Base-by-base conservation (phyloP, 2,797 vertebrate species). In the Bufotes viridis region DNA sequence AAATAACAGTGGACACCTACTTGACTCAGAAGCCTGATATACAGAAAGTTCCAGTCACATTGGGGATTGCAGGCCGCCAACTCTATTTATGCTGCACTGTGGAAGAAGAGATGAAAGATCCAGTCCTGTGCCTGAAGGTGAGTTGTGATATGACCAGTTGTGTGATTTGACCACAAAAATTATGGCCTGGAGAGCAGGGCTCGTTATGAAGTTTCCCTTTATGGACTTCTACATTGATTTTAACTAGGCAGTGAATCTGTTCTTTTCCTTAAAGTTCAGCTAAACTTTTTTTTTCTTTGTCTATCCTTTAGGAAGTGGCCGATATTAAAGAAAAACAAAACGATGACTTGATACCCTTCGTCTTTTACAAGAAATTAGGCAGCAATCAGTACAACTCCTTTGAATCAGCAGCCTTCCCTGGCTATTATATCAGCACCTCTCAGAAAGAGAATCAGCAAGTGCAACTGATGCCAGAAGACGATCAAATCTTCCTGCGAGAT, bases 1-100 rank as follows among this genome's bases (percentile, higher is more conserved):
- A 85, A 88, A 90, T 94, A 81, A 91, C 91, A 63, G 90, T 94
- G 86, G 63, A 29, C 15, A 76, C 18, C 55, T 93, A 93, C 51
- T 0, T 4, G 4, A 0, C 42, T 34, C 85, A 34, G 17, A 58
- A 22, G 3, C 15, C 76, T 34, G 67, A 78, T 58, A 15, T 11
- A 20, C 9, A 78, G 18, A 69, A 61, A 42, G 6, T 0, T 18
- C 88, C 90, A 7, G 90, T 93, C 58, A 88, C 90, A 60, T 34
- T 94, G 81, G 91, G 89, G 78, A 86, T 93, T 83, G 90, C 89
- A 20, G 74, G 90, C 3, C 89, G 89, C 2, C 74, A 34, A 13
- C 65, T 92, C 2, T 94, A 90, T 58, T 55, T 94, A 75, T 87
- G 81, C 7, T 90, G 90, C 10, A 78, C 78, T 11, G 72, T 89